Conservation (phyloP, 2,113 vertebrate species). For the Poeciliopsis occidentalis region DNA sequence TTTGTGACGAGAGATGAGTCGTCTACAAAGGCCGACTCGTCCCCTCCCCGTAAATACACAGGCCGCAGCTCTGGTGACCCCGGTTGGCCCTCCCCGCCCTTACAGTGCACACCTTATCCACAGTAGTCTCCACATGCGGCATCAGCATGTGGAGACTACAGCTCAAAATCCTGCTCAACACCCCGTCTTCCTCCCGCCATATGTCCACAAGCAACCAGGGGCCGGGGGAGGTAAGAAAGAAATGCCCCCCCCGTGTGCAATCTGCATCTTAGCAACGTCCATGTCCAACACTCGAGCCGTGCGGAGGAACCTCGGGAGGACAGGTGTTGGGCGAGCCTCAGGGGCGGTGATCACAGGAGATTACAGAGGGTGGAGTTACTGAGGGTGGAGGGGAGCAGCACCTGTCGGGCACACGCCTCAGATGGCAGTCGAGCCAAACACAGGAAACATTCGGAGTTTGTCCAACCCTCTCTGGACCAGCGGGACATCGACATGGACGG, state of each 20-base stretch:
- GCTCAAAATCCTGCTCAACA: conserved; percentile 36
- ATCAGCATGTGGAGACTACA: neutral
- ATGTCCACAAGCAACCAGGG: conserved; percentile 44
- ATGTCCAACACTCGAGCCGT: conserved; percentile 51
- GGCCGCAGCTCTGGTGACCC: conserved; percentile 48
- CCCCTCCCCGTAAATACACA: conserved; percentile 44
- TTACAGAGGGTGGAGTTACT: conserved; percentile 49
- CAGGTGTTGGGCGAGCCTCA: conserved; percentile 65
- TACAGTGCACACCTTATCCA: conserved; percentile 20
- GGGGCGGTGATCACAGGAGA: conserved; percentile 62
- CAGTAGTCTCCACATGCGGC: conserved; percentile 7
- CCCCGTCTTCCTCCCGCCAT: conserved; percentile 51
- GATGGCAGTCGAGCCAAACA: conserved; percentile 29
- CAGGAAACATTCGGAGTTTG: conserved; percentile 28
- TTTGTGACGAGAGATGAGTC: conserved; percentile 22
- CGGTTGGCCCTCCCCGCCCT: conserved; percentile 10
- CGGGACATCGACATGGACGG: conserved; percentile 19
- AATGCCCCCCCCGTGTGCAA: conserved; percentile 48
- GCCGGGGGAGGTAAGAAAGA: conserved; percentile 17
- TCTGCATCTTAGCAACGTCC: conserved; percentile 51
- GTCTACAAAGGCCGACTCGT: conserved; percentile 24
- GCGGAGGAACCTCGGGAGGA: conserved; percentile 37
- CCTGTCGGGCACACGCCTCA: conserved; percentile 70
- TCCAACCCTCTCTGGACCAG: conserved; percentile 12
- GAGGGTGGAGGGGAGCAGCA: conserved; percentile 41